Evolutionary conservation across 2,888 invertebrate genomes (phyloP).

Genomic region (Eucera pruinosa): DNA sequence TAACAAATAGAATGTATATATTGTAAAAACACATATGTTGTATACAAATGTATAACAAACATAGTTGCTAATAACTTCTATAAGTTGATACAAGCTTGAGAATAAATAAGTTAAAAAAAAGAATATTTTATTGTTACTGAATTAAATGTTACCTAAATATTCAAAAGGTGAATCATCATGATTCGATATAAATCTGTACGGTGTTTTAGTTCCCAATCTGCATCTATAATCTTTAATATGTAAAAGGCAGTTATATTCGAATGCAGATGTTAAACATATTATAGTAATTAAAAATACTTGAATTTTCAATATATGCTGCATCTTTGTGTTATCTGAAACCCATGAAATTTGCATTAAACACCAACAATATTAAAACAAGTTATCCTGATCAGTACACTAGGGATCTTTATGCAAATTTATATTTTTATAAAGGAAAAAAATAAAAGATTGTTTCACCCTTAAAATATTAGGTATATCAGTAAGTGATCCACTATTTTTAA

Average conservation of each 20-base stretch:
- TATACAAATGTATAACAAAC: too few species aligned
- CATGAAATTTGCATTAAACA: background rate
- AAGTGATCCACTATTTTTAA: too few species aligned
- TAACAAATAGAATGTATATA: too few species aligned
- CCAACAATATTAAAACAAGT: background rate
- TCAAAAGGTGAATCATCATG: constrained; percentile 86
- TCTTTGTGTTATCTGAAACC: constrained; percentile 23
- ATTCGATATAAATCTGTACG: constrained; percentile 90
- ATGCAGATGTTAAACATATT: constrained; percentile 4
- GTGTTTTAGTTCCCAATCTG: constrained; percentile 89
- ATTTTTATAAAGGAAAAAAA: too few species aligned
- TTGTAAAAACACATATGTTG: too few species aligned
- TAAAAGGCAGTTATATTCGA: constrained; percentile 32
- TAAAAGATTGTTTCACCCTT: too few species aligned
- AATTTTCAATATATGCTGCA: constrained; percentile 29
- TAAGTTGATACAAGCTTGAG: too few species aligned
- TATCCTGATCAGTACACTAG: too few species aligned
- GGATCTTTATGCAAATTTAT: too few species aligned
- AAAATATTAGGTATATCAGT: too few species aligned
- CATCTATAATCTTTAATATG: constrained; percentile 76
- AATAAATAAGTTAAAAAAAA: too few species aligned
- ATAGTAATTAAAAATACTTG: constrained; percentile 39
- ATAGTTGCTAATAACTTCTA: too few species aligned
- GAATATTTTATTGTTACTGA: background rate
- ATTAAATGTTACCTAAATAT: constrained; percentile 85